These are phyloP conservation scores for Molossus molossus DNA, from an alignment of 2,797 vertebrate genomes.

Conservation along the genomic window DNA sequence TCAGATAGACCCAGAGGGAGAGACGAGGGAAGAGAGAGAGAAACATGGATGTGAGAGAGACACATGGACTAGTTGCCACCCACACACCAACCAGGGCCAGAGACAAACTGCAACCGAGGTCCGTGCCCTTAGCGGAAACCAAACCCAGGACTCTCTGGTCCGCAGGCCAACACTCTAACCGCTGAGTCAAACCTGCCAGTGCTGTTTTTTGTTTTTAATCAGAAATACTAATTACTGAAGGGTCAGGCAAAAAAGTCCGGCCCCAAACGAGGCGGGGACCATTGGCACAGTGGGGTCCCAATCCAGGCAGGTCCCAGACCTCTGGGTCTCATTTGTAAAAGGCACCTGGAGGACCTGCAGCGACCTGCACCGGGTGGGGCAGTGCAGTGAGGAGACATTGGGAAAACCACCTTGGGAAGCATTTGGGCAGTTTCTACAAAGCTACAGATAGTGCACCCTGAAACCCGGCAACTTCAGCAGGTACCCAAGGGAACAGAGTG, in stretches of 20 bases:
- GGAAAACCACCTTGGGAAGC: neutral
- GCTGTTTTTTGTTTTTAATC: neutral
- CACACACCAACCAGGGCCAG: too few relatives aligned
- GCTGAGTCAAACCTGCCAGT: too few relatives aligned
- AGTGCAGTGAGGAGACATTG: neutral
- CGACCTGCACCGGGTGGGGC: fast-evolving
- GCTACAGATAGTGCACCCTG: neutral
- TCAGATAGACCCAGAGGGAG: too few relatives aligned
- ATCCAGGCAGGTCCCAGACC: neutral
- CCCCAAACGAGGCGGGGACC: too few relatives aligned
- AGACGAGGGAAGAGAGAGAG: too few relatives aligned
- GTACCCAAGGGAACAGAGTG: neutral
- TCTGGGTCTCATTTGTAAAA: neutral
- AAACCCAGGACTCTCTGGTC: too few relatives aligned
- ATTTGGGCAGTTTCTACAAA: neutral
- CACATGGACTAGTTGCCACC: too few relatives aligned
- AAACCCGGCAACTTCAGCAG: neutral
- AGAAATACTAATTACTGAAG: neutral
- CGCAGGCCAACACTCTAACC: too few relatives aligned
- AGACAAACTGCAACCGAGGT: too few relatives aligned
- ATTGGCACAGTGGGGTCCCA: neutral
- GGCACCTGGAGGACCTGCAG: too few relatives aligned
- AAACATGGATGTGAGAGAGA: too few relatives aligned
- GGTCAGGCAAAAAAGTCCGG: neutral
- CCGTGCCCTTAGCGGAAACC: too few relatives aligned